phyloP scores from a whole-genome alignment of 2,797 vertebrate species.

The Hoplostethus atlanticus region DNA sequence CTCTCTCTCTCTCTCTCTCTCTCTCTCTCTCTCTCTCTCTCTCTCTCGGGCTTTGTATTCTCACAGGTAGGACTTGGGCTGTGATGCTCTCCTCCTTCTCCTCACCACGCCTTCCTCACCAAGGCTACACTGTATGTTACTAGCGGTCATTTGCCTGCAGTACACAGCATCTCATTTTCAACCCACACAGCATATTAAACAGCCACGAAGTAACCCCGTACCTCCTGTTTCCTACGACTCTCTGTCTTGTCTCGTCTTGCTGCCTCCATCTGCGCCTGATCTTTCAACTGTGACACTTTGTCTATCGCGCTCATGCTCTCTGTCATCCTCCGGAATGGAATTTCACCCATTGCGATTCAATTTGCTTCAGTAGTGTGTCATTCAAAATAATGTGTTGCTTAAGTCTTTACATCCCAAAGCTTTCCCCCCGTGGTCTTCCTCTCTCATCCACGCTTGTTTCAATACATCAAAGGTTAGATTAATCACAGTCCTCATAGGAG shows the following conservation, averaged over 20 bases:
- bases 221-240: slow-evolving; percentile 16
- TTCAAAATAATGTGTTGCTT: slow-evolving; percentile 52
- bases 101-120: not conserved
- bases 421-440: slow-evolving; percentile 32
- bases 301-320: slow-evolving; percentile 37
- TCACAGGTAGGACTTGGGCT: not conserved
- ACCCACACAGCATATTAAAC: not conserved
- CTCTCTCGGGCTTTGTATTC: not conserved
- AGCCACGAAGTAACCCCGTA: slow-evolving; percentile 21
- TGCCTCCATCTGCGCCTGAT: slow-evolving; percentile 24
- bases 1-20: too few species aligned
- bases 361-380: slow-evolving; percentile 67
- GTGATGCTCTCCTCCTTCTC: not conserved
- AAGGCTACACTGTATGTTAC: not conserved
- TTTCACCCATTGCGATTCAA: slow-evolving; percentile 49
- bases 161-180: not conserved
- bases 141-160: not conserved
- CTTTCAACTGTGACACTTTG: slow-evolving; percentile 24
- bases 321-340: slow-evolving; percentile 25
- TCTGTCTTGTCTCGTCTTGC: not conserved
- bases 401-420: slow-evolving; percentile 51
- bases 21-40: too few species aligned
- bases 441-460: slow-evolving; percentile 63
- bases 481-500: slow-evolving; percentile 64
- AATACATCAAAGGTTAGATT: slow-evolving; percentile 72